Evolutionary conservation across 2,888 invertebrate species (phyloP), one percentile per base, ranked within the genome.

Genomic region (Drosophila siamana): DNA sequence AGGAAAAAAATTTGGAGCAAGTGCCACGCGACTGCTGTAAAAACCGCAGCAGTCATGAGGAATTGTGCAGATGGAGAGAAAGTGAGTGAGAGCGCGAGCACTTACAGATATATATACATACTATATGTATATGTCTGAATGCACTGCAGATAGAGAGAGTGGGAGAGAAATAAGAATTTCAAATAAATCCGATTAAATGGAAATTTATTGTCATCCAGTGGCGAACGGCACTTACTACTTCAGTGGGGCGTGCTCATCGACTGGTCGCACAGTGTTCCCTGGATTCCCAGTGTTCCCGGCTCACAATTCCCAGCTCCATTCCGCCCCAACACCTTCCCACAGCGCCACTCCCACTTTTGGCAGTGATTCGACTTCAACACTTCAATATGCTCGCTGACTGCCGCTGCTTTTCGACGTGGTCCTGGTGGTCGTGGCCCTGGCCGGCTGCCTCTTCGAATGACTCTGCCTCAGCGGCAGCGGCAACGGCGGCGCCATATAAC

Each of bases 141-240:
- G 7, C 30, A 11, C 26, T 26, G 26, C n/a, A 4, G 4, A 33
- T 11, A 33, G 11, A 4, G 28, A 2, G 30, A 4, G 33, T 41
- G 64, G 19, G 41, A 68, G 64, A 68, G 72, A 82, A 88, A 86
- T 88, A 88, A 88, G 82, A 86, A 87, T 88, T 88, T 87, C 87
- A 90, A 89, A 89, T 87, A 89, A 89, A 90, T 90, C 90, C 86
- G 86, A 90, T 90, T 90, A 90, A 89, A 88, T 86, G 84, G 87
- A 89, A 87, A 82, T 88, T 86, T 88, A 88, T 88, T 86, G 86
- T 86, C 86, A 86, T 86, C 86, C 86, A 86, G 86, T 86, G 88
- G 86, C 84, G 81, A 88, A 86, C 88, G 88, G 85, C 86, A 87
- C 85, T 87, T 87, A 87, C 87, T 85, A 80, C 88, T 85, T 84